Conservation (phyloP, 2,113 vertebrate species). For the Etia nguti region DNA sequence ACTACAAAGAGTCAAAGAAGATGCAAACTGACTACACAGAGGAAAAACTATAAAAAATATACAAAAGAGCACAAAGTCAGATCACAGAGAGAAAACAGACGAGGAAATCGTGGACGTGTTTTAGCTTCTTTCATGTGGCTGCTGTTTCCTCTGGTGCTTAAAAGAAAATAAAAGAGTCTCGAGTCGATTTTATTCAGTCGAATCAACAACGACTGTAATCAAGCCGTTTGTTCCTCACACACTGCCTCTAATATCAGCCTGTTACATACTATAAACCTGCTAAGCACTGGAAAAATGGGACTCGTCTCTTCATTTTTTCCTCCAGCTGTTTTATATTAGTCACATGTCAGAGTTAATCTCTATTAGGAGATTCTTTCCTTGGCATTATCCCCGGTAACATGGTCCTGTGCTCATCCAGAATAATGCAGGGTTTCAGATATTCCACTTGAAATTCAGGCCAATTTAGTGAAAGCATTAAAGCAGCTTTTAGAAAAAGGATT, state of each 20-base stretch:
- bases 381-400: not conserved
- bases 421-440: constrained; percentile 1
- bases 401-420: not conserved
- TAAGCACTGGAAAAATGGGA: not conserved
- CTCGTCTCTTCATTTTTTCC: not conserved
- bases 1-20: not conserved
- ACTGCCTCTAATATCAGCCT: not conserved
- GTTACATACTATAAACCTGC: not conserved
- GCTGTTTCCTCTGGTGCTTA: not conserved
- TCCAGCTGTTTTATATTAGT: not conserved
- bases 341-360: not conserved
- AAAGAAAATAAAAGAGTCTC: not conserved
- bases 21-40: not conserved
- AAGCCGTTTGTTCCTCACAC: not conserved
- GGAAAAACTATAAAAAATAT: not conserved
- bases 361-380: not conserved
- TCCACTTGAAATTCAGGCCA: constrained; percentile 8
- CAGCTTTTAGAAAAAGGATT: constrained; percentile 7
- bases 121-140: not conserved
- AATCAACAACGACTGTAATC: not conserved
- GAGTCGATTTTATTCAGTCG: not conserved
- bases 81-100: not conserved
- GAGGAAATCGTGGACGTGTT: not conserved
- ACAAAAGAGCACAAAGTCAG: not conserved
- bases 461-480: not conserved